Evolutionary conservation across 1,140 invertebrate species (phyloP), one percentile per base, ranked within the genome.

Genomic region (Cepaea nemoralis): DNA sequence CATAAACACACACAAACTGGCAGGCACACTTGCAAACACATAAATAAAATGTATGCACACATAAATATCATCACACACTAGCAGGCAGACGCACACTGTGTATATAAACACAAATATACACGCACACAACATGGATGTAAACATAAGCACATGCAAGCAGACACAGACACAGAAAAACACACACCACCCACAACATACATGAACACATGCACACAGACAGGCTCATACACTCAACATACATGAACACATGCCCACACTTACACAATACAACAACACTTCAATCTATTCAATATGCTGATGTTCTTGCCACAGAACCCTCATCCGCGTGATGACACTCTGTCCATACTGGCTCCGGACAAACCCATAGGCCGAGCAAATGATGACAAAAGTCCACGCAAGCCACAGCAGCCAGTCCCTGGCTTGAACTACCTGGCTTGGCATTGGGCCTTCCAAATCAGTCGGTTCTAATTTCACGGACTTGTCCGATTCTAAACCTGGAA

Each of bases 291-390:
- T 94, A 90, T 97, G 96, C 88, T 93, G 92, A 86, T 97, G 96
- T 85, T 98, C 97, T 77, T 95, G 93, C 96, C 97, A 98, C 77
- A 96, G 96, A 86, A 95, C 96, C 88, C 96, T 94, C 27, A 97
- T 93, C 87, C 94, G 94, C 89, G 97, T 96, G 0, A 97, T 94
- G 83, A 97, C 94, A 89, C 94, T 94, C 82, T 93, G 94, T 93
- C 95, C 98, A 89, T 95, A 94, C 37, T 93, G 93, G 39, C 96
- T 96, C 87, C 95, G 94, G 16, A 94, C 94, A 81, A 97, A 95
- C 83, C 95, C 95, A 91, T 95, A 95, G 71, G 94, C 89, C 45
- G 93, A 92, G 91, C 95, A 97, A n/a, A 94, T 86, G 0, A 95
- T 89, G 77, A 98, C 95, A 89, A 98, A 98, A 0, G 94, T 83